These are phyloP conservation scores for Calyptomena viridis DNA, from an alignment of 2,113 vertebrate genomes.

Conservation along the genomic window DNA sequence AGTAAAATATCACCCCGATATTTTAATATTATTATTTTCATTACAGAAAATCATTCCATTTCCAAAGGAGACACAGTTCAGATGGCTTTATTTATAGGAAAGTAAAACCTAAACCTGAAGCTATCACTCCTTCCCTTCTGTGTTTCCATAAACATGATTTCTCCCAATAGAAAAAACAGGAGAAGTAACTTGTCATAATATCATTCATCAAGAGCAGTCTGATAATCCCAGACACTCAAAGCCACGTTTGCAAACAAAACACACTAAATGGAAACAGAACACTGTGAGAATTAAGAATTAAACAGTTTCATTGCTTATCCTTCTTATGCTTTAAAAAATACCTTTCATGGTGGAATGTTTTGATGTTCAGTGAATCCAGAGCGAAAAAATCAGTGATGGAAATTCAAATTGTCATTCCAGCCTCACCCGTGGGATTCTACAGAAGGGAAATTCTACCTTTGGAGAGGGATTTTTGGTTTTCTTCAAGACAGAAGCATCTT, in stretches of 20 bases:
- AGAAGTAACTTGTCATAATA: conserved; percentile 54
- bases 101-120: conserved; percentile 45
- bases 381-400: neutral
- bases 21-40: neutral
- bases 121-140: neutral
- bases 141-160: conserved; percentile 57
- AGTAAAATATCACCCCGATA: neutral
- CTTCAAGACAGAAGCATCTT: neutral
- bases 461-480: neutral
- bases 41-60: neutral
- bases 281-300: neutral
- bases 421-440: neutral
- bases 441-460: neutral
- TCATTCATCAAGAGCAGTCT: conserved; percentile 21
- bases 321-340: neutral
- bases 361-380: neutral
- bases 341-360: neutral
- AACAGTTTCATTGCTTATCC: neutral
- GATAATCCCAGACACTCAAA: conserved; percentile 44
- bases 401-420: neutral
- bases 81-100: conserved; percentile 40
- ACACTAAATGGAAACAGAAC: conserved; percentile 38
- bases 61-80: neutral
- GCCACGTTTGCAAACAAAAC: conserved; percentile 39
- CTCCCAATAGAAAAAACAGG: conserved; percentile 23